A percentile compares a stretch with the other conserved stretches of the same genome.
phyloP scores from a whole-genome alignment of 1,140 invertebrate genomes.

The Grapholita molesta region DNA sequence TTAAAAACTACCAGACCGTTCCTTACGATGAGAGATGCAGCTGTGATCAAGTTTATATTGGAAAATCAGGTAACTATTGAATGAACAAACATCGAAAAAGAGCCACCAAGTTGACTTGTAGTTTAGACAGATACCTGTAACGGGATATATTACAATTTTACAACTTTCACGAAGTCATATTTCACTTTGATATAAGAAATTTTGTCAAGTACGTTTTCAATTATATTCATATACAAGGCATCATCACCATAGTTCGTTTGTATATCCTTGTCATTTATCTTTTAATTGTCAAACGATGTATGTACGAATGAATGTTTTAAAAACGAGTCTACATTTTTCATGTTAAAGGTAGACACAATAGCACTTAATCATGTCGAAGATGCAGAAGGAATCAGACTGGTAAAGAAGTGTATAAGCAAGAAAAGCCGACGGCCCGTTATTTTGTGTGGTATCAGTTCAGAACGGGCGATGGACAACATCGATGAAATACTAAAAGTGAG shows the following conservation, averaged over 20 bases:
- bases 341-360: slow-evolving; percentile 46
- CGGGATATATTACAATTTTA: too few relatives aligned
- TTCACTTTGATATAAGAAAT: too few relatives aligned
- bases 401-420: slow-evolving; percentile 39
- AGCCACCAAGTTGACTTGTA: too few relatives aligned
- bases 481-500: slow-evolving; percentile 50
- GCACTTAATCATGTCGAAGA: slow-evolving; percentile 44
- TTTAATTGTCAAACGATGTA: too few relatives aligned
- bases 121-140: too few relatives aligned
- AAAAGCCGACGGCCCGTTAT: slow-evolving; percentile 42
- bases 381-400: slow-evolving; percentile 31
- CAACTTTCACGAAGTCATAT: too few relatives aligned
- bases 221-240: too few relatives aligned
- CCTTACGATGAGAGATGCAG: slow-evolving; percentile 42
- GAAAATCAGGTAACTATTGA: slow-evolving; percentile 42
- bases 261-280: too few relatives aligned
- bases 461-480: slow-evolving; percentile 40
- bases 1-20: slow-evolving; percentile 30
- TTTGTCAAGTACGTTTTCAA: too few relatives aligned
- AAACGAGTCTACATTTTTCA: too few relatives aligned
- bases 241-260: too few relatives aligned
- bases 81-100: background rate
- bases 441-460: slow-evolving; percentile 41
- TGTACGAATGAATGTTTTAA: too few relatives aligned
- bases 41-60: slow-evolving; percentile 46